Conservation (phyloP, 2,113 vertebrate species). For the Xiphorhynchus elegans region DNA sequence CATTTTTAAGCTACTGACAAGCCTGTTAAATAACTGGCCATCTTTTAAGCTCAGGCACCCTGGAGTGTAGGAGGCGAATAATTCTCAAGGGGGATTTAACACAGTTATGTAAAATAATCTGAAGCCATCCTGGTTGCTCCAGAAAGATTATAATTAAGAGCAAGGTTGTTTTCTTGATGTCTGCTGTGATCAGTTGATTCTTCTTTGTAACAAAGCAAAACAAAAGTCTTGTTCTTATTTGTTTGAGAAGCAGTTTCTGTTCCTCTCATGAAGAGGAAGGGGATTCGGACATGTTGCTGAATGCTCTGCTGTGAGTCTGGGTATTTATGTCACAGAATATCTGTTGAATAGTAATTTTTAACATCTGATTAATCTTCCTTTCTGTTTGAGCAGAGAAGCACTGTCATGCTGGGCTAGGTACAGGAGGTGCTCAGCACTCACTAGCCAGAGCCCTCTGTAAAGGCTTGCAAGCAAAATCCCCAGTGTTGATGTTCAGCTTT, state of each 20-base stretch:
- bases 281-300: neutral
- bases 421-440: accelerated
- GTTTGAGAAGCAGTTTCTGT: conserved; percentile 49
- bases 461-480: neutral
- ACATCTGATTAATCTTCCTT: conserved; percentile 23
- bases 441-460: neutral
- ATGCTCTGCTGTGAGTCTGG: neutral
- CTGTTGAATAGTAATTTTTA: conserved; percentile 42
- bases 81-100: conserved; percentile 63
- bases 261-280: conserved; percentile 23
- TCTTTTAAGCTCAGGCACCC: conserved; percentile 62
- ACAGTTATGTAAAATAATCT: conserved; percentile 70
- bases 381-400: neutral
- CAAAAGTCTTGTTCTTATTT: conserved; percentile 13
- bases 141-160: conserved; percentile 46
- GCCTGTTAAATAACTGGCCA: conserved; percentile 69
- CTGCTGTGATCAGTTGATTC: conserved; percentile 6
- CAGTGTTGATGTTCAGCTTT: neutral
- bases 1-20: conserved; percentile 44
- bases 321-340: conserved; percentile 19
- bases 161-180: neutral
- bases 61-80: conserved; percentile 58
- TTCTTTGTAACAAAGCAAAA: conserved; percentile 10
- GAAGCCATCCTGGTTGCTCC: conserved; percentile 46
- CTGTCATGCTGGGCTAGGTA: neutral